Percentiles rank a stretch among this genome's conserved stretches.
Evolutionary conservation across 1,140 invertebrate species (phyloP).

Genomic region (Thereuonema tuberculata): DNA sequence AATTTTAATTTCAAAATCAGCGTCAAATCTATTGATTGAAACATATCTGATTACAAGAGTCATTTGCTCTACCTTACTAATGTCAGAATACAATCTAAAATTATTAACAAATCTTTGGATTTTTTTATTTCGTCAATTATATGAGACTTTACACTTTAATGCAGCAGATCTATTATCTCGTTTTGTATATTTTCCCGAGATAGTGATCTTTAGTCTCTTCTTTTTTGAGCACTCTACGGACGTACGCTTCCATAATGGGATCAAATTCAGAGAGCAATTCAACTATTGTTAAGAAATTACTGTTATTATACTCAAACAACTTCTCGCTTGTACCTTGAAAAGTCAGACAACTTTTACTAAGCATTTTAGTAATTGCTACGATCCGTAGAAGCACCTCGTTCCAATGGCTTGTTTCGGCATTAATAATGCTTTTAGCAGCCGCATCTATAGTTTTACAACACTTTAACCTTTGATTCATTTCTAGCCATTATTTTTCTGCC

Average conservation of each 20-base stretch:
- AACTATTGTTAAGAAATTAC: conserved; percentile 12
- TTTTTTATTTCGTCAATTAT: conserved; percentile 5
- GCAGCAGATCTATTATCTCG: background rate
- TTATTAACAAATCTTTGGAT: background rate
- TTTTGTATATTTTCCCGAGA: conserved; percentile 3
- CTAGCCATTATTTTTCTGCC: conserved; percentile 6
- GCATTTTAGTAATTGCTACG: conserved; percentile 8
- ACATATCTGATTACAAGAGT: conserved; percentile 3
- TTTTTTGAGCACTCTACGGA: conserved; percentile 4
- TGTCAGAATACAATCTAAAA: conserved; percentile 5
- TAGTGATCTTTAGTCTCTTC: too few species aligned
- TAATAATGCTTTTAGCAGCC: background rate
- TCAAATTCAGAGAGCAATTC: conserved; percentile 10
- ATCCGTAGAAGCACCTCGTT: conserved; percentile 12
- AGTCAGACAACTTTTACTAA: conserved; percentile 8
- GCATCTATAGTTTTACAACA: conserved; percentile 5
- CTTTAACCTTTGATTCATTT: conserved; percentile 12
- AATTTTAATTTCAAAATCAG: conserved; percentile 5
- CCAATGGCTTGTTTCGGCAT: background rate
- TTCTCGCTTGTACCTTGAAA: conserved; percentile 9
- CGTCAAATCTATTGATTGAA: conserved; percentile 5
- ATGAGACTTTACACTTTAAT: background rate
- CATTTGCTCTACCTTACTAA: conserved; percentile 6
- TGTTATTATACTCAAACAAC: conserved; percentile 5
- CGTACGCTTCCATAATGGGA: conserved; percentile 5